Base-by-base conservation (phyloP, 2,888 invertebrate genomes). In the Candidula unifasciata region DNA sequence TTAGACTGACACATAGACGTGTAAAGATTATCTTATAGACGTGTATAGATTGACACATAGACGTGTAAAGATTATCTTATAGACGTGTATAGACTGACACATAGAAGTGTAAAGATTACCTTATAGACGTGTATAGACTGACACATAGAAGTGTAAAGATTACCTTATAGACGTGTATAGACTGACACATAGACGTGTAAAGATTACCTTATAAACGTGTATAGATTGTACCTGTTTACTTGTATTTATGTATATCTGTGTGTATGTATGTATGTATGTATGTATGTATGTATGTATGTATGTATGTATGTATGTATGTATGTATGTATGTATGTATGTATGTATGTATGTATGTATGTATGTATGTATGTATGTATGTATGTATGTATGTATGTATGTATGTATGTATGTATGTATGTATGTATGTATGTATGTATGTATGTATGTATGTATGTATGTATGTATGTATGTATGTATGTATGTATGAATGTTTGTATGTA, bases 281-380 rank as follows among this genome's bases (percentile, higher is more conserved):
- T 66, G 16, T 66, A 13, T 66, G n/a, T 21, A n/a, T 66, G 3
- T 68, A 2, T 78, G 35, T 60, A 30, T 78, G 18, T 52, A 8
- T 78, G n/a, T 80, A 44, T 80, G 27, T 80, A 44, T 80, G 16
- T 13, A 27, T 80, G 66, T 79, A 21, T 79, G 52, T 79, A 24
- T 79, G 30, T 35, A 18, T 37, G 21, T n/a, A n/a, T 79, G 60
- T 35, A 21, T 79, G 0, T 79, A 16, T 33, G 21, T 35, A 13
- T 78, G 57, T 78, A 60, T 60, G 21, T 33, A 3, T 71, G 2
- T 71, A 3, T 66, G 27, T n/a, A n/a, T 24, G n/a, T 66, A 3
- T 66, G 8, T n/a, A n/a, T n/a, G 10, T 24, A 10, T 66, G 3
- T 27, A 3, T n/a, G 5, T n/a, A n/a, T n/a, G n/a, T n/a, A n/a